These are phyloP conservation scores for Formica exsecta DNA, from an alignment of 1,140 invertebrate species.

Conservation along the genomic window DNA sequence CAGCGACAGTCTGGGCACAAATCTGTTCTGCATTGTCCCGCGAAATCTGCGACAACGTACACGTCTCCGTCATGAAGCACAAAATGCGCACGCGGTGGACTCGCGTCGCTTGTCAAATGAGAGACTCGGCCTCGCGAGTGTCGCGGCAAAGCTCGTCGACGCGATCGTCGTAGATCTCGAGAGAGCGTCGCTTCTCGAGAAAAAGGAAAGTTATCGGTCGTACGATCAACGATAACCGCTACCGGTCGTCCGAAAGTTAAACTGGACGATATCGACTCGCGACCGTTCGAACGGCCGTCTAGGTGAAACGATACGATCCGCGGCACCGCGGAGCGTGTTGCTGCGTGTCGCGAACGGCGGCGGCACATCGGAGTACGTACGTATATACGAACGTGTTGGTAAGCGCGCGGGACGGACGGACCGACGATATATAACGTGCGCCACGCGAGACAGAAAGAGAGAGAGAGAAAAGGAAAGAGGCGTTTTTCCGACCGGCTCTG, in stretches of 20 bases:
- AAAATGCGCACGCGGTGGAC: not conserved
- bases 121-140: constrained; percentile 9
- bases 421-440: not conserved
- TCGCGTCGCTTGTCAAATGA: constrained; percentile 3
- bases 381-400: not conserved
- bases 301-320: constrained; percentile 37
- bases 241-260: not conserved
- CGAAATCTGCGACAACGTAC: not conserved
- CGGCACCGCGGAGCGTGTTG: constrained; percentile 26
- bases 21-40: constrained; percentile 26
- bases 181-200: not conserved
- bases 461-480: not conserved
- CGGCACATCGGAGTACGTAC: not conserved
- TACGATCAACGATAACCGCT: not conserved
- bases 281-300: not conserved
- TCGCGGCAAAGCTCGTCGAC: not conserved
- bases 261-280: not conserved
- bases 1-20: constrained; percentile 25
- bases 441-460: not conserved
- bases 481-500: constrained; percentile 24
- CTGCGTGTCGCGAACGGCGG: constrained; percentile 26
- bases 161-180: not conserved
- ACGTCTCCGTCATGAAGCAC: not conserved
- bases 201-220: not conserved
- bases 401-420: not conserved